Percentiles rank a stretch among this genome's conserved stretches.
These are phyloP conservation scores for Ceratoteleas bidentatus DNA, from an alignment of 1,140 invertebrate genomes.

Conservation along the genomic window DNA sequence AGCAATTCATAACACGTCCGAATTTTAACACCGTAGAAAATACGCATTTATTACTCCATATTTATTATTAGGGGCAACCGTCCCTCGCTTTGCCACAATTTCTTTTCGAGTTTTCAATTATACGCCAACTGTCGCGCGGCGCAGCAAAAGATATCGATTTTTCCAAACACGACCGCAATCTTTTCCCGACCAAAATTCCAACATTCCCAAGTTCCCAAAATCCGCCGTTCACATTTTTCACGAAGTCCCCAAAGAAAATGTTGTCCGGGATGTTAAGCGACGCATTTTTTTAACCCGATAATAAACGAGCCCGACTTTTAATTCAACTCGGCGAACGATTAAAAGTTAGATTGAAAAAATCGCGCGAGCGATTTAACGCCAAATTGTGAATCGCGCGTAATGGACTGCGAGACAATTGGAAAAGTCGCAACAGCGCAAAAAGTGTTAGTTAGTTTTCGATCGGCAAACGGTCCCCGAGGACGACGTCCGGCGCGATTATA, in stretches of 20 bases:
- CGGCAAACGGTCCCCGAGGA: slow-evolving; percentile 51
- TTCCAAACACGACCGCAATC: neutral
- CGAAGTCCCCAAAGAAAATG: too few species aligned
- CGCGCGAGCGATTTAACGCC: slow-evolving; percentile 73
- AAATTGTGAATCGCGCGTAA: slow-evolving; percentile 32
- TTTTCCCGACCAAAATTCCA: too few species aligned
- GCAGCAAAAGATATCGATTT: slow-evolving; percentile 40
- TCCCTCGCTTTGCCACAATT: slow-evolving; percentile 56
- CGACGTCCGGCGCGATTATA: slow-evolving; percentile 50
- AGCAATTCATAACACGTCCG: slow-evolving; percentile 33
- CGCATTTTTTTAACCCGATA: too few species aligned
- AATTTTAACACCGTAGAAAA: slow-evolving; percentile 39
- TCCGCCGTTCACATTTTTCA: too few species aligned
- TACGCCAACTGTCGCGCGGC: slow-evolving; percentile 50
- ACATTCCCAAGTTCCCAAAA: too few species aligned
- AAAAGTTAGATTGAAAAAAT: slow-evolving; percentile 33
- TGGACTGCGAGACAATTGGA: slow-evolving; percentile 40
- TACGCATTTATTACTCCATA: slow-evolving; percentile 54
- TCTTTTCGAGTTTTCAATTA: slow-evolving; percentile 59
- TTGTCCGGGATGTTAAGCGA: too few species aligned
- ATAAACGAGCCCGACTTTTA: slow-evolving; percentile 4
- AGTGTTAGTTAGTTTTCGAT: slow-evolving; percentile 59
- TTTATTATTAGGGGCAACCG: slow-evolving; percentile 59
- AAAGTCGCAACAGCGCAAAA: slow-evolving; percentile 50
- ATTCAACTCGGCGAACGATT: slow-evolving; percentile 4